phyloP scores from a whole-genome alignment of 2,113 vertebrate species.

The Chamaea fasciata region DNA sequence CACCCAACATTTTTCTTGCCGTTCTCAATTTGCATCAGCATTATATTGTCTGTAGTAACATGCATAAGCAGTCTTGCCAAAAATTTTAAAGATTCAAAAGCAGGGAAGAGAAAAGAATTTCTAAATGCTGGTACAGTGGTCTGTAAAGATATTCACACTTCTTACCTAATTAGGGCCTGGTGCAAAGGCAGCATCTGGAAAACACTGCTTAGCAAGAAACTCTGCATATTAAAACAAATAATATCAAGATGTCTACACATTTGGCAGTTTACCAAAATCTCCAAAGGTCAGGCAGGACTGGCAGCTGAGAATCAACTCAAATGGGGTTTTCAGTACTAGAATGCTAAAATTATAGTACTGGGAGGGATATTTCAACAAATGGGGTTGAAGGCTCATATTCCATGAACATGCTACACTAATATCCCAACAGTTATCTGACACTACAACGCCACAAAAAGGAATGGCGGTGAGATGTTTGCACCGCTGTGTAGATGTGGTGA shows the following conservation, averaged over 20 bases:
- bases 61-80: neutral
- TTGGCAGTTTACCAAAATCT: neutral
- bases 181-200: neutral
- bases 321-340: neutral
- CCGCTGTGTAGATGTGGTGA: neutral
- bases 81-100: neutral
- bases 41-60: conserved; percentile 28
- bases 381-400: neutral
- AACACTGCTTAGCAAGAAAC: neutral
- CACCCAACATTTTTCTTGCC: neutral
- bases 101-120: neutral
- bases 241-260: neutral
- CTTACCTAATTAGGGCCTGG: neutral
- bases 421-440: neutral
- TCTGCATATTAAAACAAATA: neutral
- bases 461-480: neutral
- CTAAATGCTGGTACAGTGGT: neutral
- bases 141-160: neutral
- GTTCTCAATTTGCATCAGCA: neutral
- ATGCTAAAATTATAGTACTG: neutral
- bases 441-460: neutral
- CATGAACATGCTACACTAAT: neutral
- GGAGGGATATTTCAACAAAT: neutral
- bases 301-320: neutral
- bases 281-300: neutral